phyloP scores from a whole-genome alignment of 1,140 invertebrate species.

The Oryctes rhinoceros region DNA sequence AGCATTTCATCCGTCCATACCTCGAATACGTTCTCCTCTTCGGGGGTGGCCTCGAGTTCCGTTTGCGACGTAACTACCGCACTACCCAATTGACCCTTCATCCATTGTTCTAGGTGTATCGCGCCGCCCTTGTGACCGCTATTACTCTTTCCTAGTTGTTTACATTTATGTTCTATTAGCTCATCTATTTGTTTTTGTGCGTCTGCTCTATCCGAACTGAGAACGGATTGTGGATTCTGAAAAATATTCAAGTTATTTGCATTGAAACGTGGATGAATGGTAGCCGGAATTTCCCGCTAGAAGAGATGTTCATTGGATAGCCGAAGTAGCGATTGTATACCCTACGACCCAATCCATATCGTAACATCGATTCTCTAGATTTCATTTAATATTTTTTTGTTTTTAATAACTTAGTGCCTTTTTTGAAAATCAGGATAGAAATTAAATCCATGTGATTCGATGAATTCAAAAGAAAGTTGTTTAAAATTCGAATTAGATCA shows the following conservation, averaged over 20 bases:
- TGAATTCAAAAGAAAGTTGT: too few relatives aligned
- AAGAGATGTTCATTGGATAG: too few relatives aligned
- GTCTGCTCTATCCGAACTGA: slow-evolving; percentile 55
- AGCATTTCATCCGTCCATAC: slow-evolving; percentile 78
- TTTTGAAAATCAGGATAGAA: too few relatives aligned
- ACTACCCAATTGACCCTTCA: slow-evolving; percentile 67
- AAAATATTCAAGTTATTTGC: slow-evolving; percentile 44
- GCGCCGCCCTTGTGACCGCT: slow-evolving; percentile 68
- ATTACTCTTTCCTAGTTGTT: slow-evolving; percentile 66
- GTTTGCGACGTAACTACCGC: slow-evolving; percentile 50
- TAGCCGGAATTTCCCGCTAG: neutral
- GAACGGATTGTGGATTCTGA: slow-evolving; percentile 53
- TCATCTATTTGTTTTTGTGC: slow-evolving; percentile 64
- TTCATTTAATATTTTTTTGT: too few relatives aligned
- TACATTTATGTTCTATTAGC: slow-evolving; percentile 69
- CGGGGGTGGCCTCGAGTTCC: slow-evolving; percentile 59
- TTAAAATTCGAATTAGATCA: too few relatives aligned
- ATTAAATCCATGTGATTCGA: too few relatives aligned
- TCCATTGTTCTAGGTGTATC: slow-evolving; percentile 77
- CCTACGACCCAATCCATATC: too few relatives aligned
- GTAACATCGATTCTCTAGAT: too few relatives aligned
- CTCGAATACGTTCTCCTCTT: slow-evolving; percentile 64
- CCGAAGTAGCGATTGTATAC: too few relatives aligned
- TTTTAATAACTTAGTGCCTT: too few relatives aligned
- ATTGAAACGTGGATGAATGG: neutral